Percentiles rank a stretch among this genome's conserved stretches.
These are phyloP conservation scores for Frieseomelitta varia DNA, from an alignment of 1,140 invertebrate genomes.

Conservation along the genomic window DNA sequence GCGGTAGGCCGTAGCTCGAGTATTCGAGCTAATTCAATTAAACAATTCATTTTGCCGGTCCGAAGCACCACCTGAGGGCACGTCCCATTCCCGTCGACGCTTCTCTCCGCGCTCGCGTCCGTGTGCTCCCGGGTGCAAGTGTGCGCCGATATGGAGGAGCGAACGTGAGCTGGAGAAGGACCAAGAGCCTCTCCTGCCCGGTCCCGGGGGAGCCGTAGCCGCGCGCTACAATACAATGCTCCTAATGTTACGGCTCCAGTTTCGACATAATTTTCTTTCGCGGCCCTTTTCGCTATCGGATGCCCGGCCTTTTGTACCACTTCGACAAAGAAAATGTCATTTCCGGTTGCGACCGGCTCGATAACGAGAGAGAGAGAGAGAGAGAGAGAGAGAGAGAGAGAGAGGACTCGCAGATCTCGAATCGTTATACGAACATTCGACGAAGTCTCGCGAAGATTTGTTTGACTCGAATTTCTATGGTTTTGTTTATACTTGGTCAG, in stretches of 20 bases:
- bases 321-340: slow-evolving; percentile 72
- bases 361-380: slow-evolving; percentile 59
- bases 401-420: too few relatives aligned
- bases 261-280: slow-evolving; percentile 80
- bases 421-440: too few relatives aligned
- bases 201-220: slow-evolving; percentile 77
- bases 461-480: too few relatives aligned
- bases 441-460: too few relatives aligned
- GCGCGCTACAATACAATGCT: slow-evolving; percentile 80
- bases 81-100: slow-evolving; percentile 68
- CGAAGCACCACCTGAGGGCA: slow-evolving; percentile 78
- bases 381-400: too few relatives aligned
- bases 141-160: slow-evolving; percentile 56
- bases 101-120: slow-evolving; percentile 24
- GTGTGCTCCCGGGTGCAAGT: slow-evolving; percentile 42
- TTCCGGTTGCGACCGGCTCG: slow-evolving; percentile 68
- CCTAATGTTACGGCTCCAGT: slow-evolving; percentile 82
- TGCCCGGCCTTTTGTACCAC: slow-evolving; percentile 66
- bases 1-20: slow-evolving; percentile 66
- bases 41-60: slow-evolving; percentile 74
- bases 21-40: slow-evolving; percentile 80
- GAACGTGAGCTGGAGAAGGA: slow-evolving; percentile 72
- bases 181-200: slow-evolving; percentile 55
- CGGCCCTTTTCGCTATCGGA: slow-evolving; percentile 60
- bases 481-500: too few relatives aligned